Conservation (phyloP, 1,140 invertebrate species). For the Ceratitis capitata region DNA sequence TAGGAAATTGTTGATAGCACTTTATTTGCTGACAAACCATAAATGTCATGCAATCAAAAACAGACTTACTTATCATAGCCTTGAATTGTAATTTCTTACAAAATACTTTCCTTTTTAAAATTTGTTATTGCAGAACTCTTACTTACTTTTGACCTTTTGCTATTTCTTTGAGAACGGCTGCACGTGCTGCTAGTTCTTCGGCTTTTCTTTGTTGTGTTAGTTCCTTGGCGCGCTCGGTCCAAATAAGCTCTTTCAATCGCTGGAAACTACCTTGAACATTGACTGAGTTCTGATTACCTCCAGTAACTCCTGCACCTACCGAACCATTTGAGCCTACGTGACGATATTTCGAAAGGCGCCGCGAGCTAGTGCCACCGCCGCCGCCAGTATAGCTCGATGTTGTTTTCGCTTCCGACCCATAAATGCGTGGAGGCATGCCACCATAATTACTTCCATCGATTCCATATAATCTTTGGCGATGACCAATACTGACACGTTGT, state of each 20-base stretch:
- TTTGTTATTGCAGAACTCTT: no score
- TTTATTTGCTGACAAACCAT: no score
- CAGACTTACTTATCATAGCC: no score
- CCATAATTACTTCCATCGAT: neutral
- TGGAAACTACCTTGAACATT: slow-evolving; percentile 75
- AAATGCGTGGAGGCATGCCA: slow-evolving; percentile 40
- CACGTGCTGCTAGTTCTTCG: slow-evolving; percentile 72
- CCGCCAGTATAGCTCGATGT: neutral
- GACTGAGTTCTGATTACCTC: slow-evolving; percentile 47
- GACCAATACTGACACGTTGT: slow-evolving; percentile 46
- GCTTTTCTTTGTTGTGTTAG: slow-evolving; percentile 71
- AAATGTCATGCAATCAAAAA: no score
- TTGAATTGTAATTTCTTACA: no score
- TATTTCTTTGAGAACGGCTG: slow-evolving; percentile 69
- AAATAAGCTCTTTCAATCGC: slow-evolving; percentile 71
- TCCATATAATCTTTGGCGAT: slow-evolving; percentile 45
- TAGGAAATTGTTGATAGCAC: no score
- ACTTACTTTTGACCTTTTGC: slow-evolving; percentile 65
- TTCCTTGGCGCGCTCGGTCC: slow-evolving; percentile 74
- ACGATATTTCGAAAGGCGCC: slow-evolving; percentile 45
- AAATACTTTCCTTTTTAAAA: no score
- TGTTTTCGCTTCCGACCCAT: slow-evolving; percentile 48
- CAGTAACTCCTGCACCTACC: slow-evolving; percentile 33
- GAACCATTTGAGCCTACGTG: slow-evolving; percentile 52
- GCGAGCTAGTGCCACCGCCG: neutral